Evolutionary conservation across 1,140 invertebrate genomes (phyloP), one percentile per base, ranked within the genome.

Genomic region (Episyrphus balteatus): DNA sequence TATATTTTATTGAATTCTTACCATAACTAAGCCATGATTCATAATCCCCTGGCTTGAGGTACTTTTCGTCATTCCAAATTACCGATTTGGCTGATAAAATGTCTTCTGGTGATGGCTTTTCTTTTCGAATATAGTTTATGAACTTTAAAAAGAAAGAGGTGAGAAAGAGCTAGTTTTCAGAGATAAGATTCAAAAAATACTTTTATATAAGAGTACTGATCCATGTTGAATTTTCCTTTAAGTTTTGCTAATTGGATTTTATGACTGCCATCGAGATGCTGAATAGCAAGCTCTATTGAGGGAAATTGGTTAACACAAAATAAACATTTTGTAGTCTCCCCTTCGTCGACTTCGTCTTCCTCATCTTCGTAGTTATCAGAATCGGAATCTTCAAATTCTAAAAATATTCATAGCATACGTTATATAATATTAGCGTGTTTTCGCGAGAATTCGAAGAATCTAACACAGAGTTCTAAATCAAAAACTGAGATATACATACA

Each of bases 1-100:
- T 5, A 41, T 41, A 8, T 18, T 41, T 41, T 3, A 5, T 14
- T 41, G 67, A 71, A 14, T 42, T 37, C 65, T 75, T 74, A 85
- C 83, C 89, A 70, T 81, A 86, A 79, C 84, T 89, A 38, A 94
- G 71, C 79, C 90, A 84, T 14, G 81, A 74, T 70, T 94, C 90
- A 59, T 88, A 82, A 48, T 81, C 76, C 32, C 79, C 73, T 6
- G 92, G 88, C 61, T 82, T 82, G 48, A 93, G 75, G 68, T 86
- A 92, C 33, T 69, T 68, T 42, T 82, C 79, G 58, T 92, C 87
- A 51, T 78, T 75, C 86, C 86, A 90, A 3, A 75, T 55, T 11
- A 74, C 65, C 46, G 71, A 61, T 18, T 70, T 61, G 5, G 73
- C 56, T 12, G 68, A 66, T 34, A 75, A 74, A 12, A 88, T 64